A percentile compares a stretch with the other conserved stretches of the same genome.
These are phyloP conservation scores for Drosophila hawaiiensis DNA, from an alignment of 2,888 invertebrate species.

Conservation along the genomic window DNA sequence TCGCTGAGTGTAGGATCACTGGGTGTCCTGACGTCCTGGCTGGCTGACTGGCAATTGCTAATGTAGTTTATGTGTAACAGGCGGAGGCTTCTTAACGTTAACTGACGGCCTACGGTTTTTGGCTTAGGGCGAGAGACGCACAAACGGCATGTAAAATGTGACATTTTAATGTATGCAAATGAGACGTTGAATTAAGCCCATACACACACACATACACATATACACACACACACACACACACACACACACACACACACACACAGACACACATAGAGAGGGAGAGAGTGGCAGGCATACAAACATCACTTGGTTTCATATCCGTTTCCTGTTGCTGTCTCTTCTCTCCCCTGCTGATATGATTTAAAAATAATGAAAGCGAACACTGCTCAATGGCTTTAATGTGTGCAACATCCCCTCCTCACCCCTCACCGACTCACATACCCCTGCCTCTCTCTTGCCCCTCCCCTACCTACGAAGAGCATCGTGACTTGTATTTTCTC, in stretches of 20 bases:
- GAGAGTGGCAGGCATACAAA: slow-evolving; percentile 32
- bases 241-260: neutral
- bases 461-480: neutral
- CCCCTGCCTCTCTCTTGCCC: neutral
- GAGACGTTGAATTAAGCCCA: slow-evolving; percentile 78
- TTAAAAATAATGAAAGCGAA: slow-evolving; percentile 78
- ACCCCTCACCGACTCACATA: neutral
- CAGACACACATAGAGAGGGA: neutral
- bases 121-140: slow-evolving; percentile 68
- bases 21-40: neutral
- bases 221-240: neutral
- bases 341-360: slow-evolving; percentile 67
- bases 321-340: slow-evolving; percentile 58
- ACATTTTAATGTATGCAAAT: slow-evolving; percentile 81
- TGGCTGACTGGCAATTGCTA: slow-evolving; percentile 66
- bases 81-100: slow-evolving; percentile 66
- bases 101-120: slow-evolving; percentile 67
- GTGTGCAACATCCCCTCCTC: slow-evolving; percentile 13
- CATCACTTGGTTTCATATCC: slow-evolving; percentile 72
- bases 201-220: slow-evolving; percentile 50
- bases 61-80: slow-evolving; percentile 76
- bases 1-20: neutral
- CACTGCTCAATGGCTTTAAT: slow-evolving; percentile 61
- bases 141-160: slow-evolving; percentile 82
- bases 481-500: slow-evolving; percentile 46